Evolutionary conservation across 37 sponge, comb jelly and placozoan species (phyloP).

Genomic region (Hexactinellida sp.): DNA sequence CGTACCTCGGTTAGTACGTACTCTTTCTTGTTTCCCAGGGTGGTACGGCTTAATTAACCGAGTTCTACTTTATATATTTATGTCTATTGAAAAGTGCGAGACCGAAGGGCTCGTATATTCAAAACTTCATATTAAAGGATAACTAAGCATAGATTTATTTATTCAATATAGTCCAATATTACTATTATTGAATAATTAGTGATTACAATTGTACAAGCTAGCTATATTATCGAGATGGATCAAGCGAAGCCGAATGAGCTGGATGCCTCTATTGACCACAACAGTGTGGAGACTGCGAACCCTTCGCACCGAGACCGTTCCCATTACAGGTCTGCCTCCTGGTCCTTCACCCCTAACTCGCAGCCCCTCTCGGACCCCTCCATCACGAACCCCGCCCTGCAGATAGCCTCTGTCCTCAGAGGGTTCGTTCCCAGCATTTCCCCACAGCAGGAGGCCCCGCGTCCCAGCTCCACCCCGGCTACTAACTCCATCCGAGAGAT

Average conservation of each 20-base stretch:
- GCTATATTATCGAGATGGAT: too few species aligned
- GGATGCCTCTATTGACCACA: not conserved
- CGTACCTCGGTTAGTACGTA: too few species aligned
- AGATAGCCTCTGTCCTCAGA: not conserved
- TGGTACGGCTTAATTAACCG: too few species aligned
- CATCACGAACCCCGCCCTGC: not conserved
- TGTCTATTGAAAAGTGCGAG: too few species aligned
- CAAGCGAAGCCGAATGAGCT: not conserved
- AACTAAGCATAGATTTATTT: too few species aligned
- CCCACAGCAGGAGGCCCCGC: not conserved
- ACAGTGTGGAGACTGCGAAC: not conserved
- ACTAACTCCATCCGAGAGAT: not conserved
- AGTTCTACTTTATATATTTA: too few species aligned
- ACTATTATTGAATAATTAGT: too few species aligned
- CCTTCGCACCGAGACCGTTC: not conserved
- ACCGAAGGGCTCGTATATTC: too few species aligned
- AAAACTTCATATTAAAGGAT: too few species aligned
- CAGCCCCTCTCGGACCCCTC: not conserved
- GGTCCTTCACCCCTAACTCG: slow-evolving; percentile 41
- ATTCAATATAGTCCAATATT: too few species aligned
- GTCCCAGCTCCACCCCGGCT: not conserved
- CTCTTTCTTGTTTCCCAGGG: too few species aligned
- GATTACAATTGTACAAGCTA: too few species aligned
- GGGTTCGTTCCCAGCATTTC: not conserved
- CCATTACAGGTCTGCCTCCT: slow-evolving; percentile 51